phyloP scores from a whole-genome alignment of 2,888 invertebrate genomes.

The Drosophila limbata region DNA sequence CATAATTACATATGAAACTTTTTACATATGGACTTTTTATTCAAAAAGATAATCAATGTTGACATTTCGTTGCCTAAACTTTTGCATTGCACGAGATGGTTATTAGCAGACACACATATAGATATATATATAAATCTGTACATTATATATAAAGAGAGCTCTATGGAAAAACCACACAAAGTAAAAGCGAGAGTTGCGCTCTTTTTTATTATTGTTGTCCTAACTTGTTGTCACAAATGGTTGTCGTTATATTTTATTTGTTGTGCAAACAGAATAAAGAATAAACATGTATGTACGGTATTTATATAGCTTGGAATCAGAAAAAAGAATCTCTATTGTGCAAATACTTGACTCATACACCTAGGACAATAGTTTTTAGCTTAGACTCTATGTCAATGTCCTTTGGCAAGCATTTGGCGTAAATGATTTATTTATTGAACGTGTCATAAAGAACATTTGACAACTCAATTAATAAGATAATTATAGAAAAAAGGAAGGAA shows the following conservation, averaged over 20 bases:
- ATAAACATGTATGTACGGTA: constrained; percentile 21
- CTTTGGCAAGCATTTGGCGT: background rate
- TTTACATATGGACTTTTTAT: constrained; percentile 12
- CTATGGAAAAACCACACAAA: constrained; percentile 10
- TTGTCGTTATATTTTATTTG: constrained; percentile 44
- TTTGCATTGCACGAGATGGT: constrained; percentile 43
- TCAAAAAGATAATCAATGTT: constrained; percentile 69
- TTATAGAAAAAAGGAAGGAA: background rate
- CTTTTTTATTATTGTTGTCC: constrained; percentile 4
- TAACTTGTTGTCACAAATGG: constrained; percentile 23
- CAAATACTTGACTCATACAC: constrained; percentile 29
- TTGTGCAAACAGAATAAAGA: constrained; percentile 40
- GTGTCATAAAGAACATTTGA: constrained; percentile 3
- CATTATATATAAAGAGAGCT: background rate
- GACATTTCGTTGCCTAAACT: constrained; percentile 67
- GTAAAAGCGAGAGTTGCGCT: constrained; percentile 51
- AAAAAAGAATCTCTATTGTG: constrained; percentile 16
- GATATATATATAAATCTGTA: constrained; percentile 5
- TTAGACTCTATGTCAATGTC: constrained; percentile 29
- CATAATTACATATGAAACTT: constrained; percentile 56
- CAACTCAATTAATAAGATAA: constrained; percentile 9
- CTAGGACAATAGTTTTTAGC: background rate
- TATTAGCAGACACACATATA: constrained; percentile 25
- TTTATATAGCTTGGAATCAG: constrained; percentile 18
- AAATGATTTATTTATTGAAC: constrained; percentile 21